Percentiles rank a stretch among this genome's conserved stretches.
Conservation (phyloP, 2,113 vertebrate genomes). For the Oryzias celebensis region DNA sequence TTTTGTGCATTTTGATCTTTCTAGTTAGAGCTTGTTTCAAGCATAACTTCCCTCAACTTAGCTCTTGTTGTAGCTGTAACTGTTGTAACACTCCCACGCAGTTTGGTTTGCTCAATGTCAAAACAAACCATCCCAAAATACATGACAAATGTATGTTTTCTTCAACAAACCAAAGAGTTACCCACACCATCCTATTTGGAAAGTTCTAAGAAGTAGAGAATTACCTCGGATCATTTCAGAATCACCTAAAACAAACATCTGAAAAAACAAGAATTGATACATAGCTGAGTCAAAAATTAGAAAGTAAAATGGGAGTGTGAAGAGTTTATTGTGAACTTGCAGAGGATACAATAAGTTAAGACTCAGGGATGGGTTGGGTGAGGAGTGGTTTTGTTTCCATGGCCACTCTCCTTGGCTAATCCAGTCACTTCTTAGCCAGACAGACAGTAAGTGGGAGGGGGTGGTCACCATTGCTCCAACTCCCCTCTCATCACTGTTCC, state of each 20-base stretch:
- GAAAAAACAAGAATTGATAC: not conserved
- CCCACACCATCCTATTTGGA: too few relatives aligned
- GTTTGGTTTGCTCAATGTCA: too few relatives aligned
- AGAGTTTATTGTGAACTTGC: constrained; percentile 84
- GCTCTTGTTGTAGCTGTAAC: too few relatives aligned
- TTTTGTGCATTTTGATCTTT: too few relatives aligned
- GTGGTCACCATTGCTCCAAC: constrained; percentile 31
- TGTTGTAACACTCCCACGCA: too few relatives aligned
- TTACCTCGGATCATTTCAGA: too few relatives aligned
- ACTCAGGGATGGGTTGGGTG: constrained; percentile 56
- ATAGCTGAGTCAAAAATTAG: constrained; percentile 29
- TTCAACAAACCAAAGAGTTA: too few relatives aligned
- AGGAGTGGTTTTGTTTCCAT: constrained; percentile 50
- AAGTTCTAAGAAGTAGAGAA: too few relatives aligned
- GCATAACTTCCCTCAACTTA: too few relatives aligned
- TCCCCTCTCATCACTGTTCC: constrained; percentile 51
- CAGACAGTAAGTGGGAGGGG: constrained; percentile 37
- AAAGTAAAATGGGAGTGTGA: constrained; percentile 66
- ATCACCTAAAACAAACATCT: not conserved
- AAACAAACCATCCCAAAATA: too few relatives aligned
- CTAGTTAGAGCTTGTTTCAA: too few relatives aligned
- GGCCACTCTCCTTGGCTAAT: constrained; percentile 76
- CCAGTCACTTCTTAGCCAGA: constrained; percentile 70
- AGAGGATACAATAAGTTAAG: constrained; percentile 81
- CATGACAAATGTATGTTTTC: too few relatives aligned